These are phyloP conservation scores for Anableps anableps DNA, from an alignment of 2,797 vertebrate species.

Conservation along the genomic window DNA sequence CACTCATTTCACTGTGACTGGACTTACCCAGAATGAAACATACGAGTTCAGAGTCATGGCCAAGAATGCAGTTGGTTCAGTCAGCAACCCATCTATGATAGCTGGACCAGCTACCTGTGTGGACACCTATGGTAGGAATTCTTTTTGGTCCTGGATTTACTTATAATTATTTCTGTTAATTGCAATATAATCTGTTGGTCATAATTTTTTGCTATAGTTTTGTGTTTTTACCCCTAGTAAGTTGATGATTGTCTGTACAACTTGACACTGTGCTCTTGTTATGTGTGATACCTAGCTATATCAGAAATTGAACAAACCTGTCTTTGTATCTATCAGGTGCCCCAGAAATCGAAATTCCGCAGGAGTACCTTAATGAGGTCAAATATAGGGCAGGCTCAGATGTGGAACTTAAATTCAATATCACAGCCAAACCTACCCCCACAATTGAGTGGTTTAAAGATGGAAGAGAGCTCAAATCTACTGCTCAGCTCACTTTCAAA, in stretches of 20 bases:
- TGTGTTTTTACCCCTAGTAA: not conserved
- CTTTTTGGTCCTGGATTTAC: not conserved
- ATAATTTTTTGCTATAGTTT: not conserved
- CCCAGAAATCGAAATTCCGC: slow-evolving; percentile 92
- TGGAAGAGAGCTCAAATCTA: slow-evolving; percentile 88
- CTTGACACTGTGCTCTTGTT: not conserved
- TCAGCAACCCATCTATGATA: slow-evolving; percentile 92
- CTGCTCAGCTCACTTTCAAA: slow-evolving; percentile 85
- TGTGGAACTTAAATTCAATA: slow-evolving; percentile 91
- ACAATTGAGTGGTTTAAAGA: slow-evolving; percentile 97
- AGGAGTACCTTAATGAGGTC: slow-evolving; percentile 92
- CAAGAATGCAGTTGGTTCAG: slow-evolving; percentile 94
- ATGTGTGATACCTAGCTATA: not conserved
- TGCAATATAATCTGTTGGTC: not conserved
- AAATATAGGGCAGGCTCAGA: slow-evolving; percentile 91
- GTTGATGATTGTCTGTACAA: not conserved
- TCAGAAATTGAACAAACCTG: not conserved
- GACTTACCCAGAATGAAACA: slow-evolving; percentile 89
- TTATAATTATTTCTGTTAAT: not conserved
- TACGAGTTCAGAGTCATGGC: slow-evolving; percentile 97
- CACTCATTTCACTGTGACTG: slow-evolving; percentile 89
- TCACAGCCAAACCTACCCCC: slow-evolving; percentile 94
- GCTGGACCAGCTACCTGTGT: slow-evolving; percentile 92
- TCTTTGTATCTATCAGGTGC: slow-evolving; percentile 82
- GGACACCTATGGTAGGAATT: slow-evolving; percentile 90